Evolutionary conservation across 2,797 vertebrate genomes (phyloP).

Genomic region (Sebastes kiyomatsui): DNA sequence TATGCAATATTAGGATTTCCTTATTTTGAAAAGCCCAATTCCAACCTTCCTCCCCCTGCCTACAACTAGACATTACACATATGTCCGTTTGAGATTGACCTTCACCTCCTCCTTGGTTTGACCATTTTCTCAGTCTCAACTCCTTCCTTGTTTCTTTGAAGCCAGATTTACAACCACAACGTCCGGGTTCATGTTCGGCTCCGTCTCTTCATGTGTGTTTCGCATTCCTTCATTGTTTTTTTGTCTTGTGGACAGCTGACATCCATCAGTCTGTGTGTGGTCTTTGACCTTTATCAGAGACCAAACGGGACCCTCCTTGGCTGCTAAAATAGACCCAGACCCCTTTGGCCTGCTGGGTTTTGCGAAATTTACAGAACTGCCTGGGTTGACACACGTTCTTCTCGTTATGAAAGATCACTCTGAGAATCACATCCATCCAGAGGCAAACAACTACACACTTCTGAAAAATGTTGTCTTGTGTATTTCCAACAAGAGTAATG

Average conservation of each 20-base stretch:
- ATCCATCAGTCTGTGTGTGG: slow-evolving; percentile 41
- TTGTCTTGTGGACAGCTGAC: slow-evolving; percentile 15
- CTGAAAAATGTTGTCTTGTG: neutral
- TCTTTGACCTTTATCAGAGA: slow-evolving; percentile 24
- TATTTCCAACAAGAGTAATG: neutral
- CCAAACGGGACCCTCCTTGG: neutral
- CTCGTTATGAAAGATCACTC: neutral
- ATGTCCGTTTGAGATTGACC: neutral
- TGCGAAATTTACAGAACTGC: neutral
- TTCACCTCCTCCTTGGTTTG: neutral
- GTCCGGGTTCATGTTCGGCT: neutral
- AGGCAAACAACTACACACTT: neutral
- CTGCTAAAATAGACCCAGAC: slow-evolving; percentile 8
- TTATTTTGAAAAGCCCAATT: neutral
- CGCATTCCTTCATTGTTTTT: slow-evolving; percentile 6
- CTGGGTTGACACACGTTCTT: neutral
- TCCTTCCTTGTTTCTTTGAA: neutral
- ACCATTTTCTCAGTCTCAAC: neutral
- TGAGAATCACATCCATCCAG: neutral
- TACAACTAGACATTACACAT: neutral
- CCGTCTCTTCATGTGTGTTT: neutral
- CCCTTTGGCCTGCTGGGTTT: neutral
- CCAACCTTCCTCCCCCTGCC: neutral
- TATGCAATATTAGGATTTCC: neutral
- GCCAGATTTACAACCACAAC: neutral